phyloP scores from a whole-genome alignment of 2,888 invertebrate species.

The Cylindroiulus punctatus region DNA sequence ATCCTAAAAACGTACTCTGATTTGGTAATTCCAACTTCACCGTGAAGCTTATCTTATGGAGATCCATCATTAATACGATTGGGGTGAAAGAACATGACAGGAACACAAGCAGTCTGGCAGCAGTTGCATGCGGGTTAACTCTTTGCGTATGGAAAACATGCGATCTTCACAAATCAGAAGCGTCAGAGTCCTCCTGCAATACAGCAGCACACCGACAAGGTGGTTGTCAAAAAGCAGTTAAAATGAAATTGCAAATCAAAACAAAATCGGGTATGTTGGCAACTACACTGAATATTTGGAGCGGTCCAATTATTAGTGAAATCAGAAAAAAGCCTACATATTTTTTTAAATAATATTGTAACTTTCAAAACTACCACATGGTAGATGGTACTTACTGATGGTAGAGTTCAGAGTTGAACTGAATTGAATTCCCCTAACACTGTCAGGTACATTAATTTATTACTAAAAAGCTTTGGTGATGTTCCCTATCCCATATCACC shows the following conservation, averaged over 20 bases:
- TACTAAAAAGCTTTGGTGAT: too few relatives aligned
- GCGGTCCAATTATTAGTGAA: not conserved
- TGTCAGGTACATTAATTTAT: too few relatives aligned
- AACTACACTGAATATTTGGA: not conserved
- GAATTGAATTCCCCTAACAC: too few relatives aligned
- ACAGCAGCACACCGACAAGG: conserved; percentile 14
- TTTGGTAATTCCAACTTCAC: not conserved
- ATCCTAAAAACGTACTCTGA: not conserved
- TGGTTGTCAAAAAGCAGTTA: not conserved
- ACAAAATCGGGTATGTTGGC: not conserved
- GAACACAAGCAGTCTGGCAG: not conserved
- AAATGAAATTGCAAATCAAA: not conserved
- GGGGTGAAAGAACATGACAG: not conserved
- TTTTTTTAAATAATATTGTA: too few relatives aligned
- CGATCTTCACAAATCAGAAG: conserved; percentile 25
- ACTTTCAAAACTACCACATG: too few relatives aligned
- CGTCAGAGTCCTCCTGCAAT: conserved; percentile 7
- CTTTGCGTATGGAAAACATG: not conserved
- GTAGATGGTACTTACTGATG: too few relatives aligned
- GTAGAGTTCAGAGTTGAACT: too few relatives aligned
- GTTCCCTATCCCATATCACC: too few relatives aligned
- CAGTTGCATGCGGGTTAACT: not conserved
- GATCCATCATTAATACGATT: not conserved
- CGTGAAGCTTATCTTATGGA: not conserved
- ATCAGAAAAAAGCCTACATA: too few relatives aligned